Evolutionary conservation across 2,888 invertebrate species (phyloP).

Genomic region (Nemotelus pantherinus): DNA sequence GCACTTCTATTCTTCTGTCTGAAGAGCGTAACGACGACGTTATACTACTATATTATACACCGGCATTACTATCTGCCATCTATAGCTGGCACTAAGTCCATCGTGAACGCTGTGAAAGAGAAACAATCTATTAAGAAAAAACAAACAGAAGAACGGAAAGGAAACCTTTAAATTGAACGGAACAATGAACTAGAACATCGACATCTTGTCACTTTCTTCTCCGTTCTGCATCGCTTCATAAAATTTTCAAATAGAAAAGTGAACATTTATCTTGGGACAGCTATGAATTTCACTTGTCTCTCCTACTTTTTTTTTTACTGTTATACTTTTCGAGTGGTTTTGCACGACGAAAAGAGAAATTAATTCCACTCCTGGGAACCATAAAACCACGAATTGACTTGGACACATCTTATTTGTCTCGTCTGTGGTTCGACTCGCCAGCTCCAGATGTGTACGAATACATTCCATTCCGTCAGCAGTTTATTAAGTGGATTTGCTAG

Average conservation of each 20-base stretch:
- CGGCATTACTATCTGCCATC: no score
- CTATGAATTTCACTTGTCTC: not conserved
- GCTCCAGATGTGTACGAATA: not conserved
- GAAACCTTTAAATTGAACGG: conserved; percentile 21
- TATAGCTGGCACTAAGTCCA: not conserved
- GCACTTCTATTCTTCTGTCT: no score
- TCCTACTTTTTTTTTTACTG: not conserved
- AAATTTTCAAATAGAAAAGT: conserved; percentile 34
- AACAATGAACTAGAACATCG: conserved; percentile 29
- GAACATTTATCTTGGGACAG: conserved; percentile 16
- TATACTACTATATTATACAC: no score
- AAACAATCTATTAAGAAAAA: conserved; percentile 12
- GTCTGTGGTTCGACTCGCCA: conserved; percentile 8
- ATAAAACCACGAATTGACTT: conserved; percentile 42
- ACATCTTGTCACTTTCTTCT: conserved; percentile 18
- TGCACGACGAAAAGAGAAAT: conserved; percentile 22
- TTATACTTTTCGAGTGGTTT: not conserved
- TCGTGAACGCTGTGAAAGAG: conserved; percentile 3
- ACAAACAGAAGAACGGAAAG: not conserved
- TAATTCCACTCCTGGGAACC: conserved; percentile 43
- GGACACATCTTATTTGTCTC: conserved; percentile 38
- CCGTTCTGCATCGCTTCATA: conserved; percentile 4
- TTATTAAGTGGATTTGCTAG: conserved; percentile 39
- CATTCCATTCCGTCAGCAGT: conserved; percentile 41
- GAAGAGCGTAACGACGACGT: no score